These are phyloP conservation scores for Monochamus alternatus DNA, from an alignment of 2,888 invertebrate genomes.

Conservation along the genomic window DNA sequence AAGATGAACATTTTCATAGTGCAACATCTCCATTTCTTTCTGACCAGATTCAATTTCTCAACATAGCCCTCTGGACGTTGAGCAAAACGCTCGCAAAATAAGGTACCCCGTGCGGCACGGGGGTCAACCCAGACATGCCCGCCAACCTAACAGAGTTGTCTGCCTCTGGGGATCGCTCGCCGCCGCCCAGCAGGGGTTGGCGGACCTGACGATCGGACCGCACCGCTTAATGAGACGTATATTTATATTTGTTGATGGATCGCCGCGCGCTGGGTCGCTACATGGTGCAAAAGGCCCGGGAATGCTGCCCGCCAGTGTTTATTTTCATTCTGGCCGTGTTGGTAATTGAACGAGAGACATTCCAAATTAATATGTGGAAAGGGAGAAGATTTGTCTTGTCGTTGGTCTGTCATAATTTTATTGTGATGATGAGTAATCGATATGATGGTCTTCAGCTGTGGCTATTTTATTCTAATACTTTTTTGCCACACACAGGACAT, in stretches of 20 bases:
- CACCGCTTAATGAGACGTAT: slow-evolving; percentile 61
- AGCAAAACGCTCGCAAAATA: slow-evolving; percentile 47
- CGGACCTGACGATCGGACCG: slow-evolving; percentile 42
- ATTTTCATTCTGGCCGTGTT: slow-evolving; percentile 13
- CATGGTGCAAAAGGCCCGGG: slow-evolving; percentile 27
- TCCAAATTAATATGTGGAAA: neutral
- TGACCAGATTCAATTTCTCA: neutral
- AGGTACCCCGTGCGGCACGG: slow-evolving; percentile 44
- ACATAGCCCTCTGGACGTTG: slow-evolving; percentile 50
- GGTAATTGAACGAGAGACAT: neutral
- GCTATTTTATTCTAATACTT: too few species aligned
- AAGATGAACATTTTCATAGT: slow-evolving; percentile 26
- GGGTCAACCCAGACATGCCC: slow-evolving; percentile 48
- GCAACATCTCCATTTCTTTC: too few species aligned
- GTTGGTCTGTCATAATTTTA: neutral
- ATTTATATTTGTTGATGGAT: slow-evolving; percentile 62
- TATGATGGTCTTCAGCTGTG: too few species aligned
- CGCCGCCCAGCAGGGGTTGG: slow-evolving; percentile 54
- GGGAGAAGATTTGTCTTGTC: neutral
- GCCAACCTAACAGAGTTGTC: slow-evolving; percentile 61
- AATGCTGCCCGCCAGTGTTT: slow-evolving; percentile 29
- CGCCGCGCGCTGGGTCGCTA: slow-evolving; percentile 44
- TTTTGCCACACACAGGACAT: too few species aligned
- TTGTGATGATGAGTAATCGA: neutral
- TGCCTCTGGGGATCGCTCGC: slow-evolving; percentile 60